Conservation (phyloP, 37 sponge, comb jelly and placozoan species). For the Theonella swinhoei region DNA sequence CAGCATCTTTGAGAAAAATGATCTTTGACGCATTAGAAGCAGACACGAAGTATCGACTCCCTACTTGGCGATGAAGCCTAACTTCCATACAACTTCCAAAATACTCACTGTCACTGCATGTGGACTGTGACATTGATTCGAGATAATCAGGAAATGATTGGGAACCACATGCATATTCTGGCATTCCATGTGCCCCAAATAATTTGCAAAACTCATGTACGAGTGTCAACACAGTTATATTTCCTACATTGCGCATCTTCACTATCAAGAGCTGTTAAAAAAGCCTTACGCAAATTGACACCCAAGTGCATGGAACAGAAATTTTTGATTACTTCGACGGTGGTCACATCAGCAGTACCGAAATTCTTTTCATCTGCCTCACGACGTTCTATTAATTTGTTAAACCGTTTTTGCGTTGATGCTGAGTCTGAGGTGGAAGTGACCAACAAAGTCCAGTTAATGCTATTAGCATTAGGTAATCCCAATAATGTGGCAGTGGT, state of each 20-base stretch:
- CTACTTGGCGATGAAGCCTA: conserved; percentile 41
- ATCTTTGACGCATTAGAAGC: conserved; percentile 47
- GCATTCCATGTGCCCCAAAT: conserved; percentile 31
- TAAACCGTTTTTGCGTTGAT: conserved; percentile 35
- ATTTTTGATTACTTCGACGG: conserved; percentile 26
- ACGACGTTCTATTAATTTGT: conserved; percentile 31
- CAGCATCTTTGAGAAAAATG: conserved; percentile 38
- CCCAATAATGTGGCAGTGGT: conserved; percentile 1
- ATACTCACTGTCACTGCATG: conserved; percentile 13
- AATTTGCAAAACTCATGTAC: conserved; percentile 62
- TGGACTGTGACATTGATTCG: not conserved
- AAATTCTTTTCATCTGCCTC: conserved; percentile 23
- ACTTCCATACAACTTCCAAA: conserved; percentile 13
- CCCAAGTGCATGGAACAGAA: conserved; percentile 64
- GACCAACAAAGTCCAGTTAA: conserved; percentile 36
- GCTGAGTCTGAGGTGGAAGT: conserved; percentile 43
- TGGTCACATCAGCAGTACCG: conserved; percentile 16
- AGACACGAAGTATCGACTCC: conserved; percentile 59
- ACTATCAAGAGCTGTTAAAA: conserved; percentile 23
- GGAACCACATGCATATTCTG: conserved; percentile 42
- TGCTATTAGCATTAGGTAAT: conserved; percentile 28
- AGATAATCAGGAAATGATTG: conserved; percentile 47
- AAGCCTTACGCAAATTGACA: conserved; percentile 50
- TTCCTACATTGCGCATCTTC: not conserved
- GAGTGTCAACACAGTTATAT: conserved; percentile 28